Evolutionary conservation across 2,888 invertebrate species (phyloP).

Genomic region (Macrosiphum euphorbiae): DNA sequence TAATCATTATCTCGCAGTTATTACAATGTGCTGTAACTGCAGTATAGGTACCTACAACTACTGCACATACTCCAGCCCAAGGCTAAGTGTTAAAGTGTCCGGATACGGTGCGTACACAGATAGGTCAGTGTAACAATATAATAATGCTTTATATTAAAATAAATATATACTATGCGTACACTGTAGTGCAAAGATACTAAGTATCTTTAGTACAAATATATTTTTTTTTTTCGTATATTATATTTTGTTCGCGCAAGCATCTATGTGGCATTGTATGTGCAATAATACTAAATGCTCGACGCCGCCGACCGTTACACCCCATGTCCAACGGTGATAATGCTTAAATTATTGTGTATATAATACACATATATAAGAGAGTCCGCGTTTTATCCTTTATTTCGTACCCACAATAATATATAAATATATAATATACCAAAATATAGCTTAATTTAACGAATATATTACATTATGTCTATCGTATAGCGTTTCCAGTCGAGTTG

Average conservation of each 20-base stretch:
- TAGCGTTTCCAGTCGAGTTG: background rate
- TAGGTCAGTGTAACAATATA: conserved; percentile 41
- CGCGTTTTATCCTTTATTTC: background rate
- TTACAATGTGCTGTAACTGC: background rate
- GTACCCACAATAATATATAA: background rate
- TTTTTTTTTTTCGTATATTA: background rate
- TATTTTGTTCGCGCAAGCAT: background rate
- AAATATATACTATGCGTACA: background rate
- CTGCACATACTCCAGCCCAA: conserved; percentile 1
- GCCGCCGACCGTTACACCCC: background rate
- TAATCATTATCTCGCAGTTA: background rate
- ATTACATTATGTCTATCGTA: background rate
- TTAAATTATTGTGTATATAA: too few species aligned
- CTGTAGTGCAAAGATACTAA: background rate
- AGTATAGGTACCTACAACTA: background rate
- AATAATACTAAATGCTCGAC: background rate
- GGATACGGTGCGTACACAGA: conserved; percentile 53
- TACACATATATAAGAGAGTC: background rate
- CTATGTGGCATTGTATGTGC: background rate
- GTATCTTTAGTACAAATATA: conserved; percentile 7
- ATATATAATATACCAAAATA: background rate
- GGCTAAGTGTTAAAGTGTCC: conserved; percentile 42
- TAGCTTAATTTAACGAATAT: background rate
- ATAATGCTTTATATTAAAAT: background rate
- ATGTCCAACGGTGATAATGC: background rate